Percentiles rank a stretch among this genome's conserved stretches.
These are phyloP conservation scores for Aptenodytes patagonicus DNA, from an alignment of 2,113 vertebrate species.

Conservation along the genomic window DNA sequence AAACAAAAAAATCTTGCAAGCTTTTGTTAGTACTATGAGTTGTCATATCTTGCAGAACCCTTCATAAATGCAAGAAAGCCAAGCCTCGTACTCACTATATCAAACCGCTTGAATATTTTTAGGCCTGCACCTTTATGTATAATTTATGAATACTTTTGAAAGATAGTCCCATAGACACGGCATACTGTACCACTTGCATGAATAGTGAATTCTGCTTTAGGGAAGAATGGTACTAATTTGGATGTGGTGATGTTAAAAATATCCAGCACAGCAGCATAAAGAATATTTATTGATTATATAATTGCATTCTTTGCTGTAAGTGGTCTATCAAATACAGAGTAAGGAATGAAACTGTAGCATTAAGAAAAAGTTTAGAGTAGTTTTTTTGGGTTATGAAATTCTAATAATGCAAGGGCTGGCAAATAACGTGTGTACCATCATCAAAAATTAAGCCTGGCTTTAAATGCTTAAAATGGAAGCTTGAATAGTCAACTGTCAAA, in stretches of 20 bases:
- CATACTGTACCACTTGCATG: not conserved
- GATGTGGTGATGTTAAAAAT: not conserved
- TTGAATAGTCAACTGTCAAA: not conserved
- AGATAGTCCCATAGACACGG: not conserved
- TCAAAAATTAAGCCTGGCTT: not conserved
- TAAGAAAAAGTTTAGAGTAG: not conserved
- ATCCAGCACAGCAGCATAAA: not conserved
- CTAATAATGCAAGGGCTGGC: not conserved
- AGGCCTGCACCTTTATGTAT: not conserved
- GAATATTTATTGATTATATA: not conserved
- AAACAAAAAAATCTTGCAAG: not conserved
- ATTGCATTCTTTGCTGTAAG: not conserved
- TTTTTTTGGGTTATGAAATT: not conserved
- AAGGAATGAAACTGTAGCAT: not conserved
- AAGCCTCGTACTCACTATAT: not conserved
- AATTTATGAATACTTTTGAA: constrained; percentile 44
- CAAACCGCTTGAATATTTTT: constrained; percentile 34
- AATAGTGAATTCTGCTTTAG: not conserved
- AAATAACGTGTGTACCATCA: not conserved
- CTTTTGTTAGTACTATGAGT: not conserved
- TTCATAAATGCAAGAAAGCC: not conserved
- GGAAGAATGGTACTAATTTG: not conserved
- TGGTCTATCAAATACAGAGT: not conserved
- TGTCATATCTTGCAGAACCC: not conserved
- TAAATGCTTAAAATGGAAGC: not conserved